Base-by-base conservation (phyloP, 1,140 invertebrate species). In the Bombus terrestris region DNA sequence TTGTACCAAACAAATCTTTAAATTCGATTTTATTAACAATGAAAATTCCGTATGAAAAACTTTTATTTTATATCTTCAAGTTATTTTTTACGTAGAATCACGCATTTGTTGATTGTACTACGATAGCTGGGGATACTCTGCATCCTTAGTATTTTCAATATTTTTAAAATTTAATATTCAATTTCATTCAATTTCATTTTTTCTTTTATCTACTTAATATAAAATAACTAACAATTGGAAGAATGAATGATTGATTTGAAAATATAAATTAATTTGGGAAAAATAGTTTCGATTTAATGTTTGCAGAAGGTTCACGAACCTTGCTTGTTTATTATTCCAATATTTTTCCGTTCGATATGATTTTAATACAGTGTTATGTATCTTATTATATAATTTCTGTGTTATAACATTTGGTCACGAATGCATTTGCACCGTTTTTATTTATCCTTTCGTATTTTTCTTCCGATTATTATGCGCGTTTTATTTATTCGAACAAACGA, bases 381-480 rank as follows among this genome's bases (percentile, higher is more conserved):
- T 32, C 1, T 43, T n/a, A 41, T 53, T 62, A 37, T 6, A 18
- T n/a, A 66, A 8, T 35, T 73, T 35, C 5, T 59, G 18, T 25
- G 28, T 68, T 76, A 35, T n/a, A 83, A 5, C 15, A 68, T 39
- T 83, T 53, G 1, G 3, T 66, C 37, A 32, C 5, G 35, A 82
- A 57, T 81, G 62, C 81, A 62, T 83, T 85, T 84, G 62, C 73
- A 64, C 12, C 37, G 4, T 32, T 32, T 47, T 32, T 22, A 53
- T 53, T 53, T 53, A 53, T 53, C 18, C 18, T 18, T 53, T 12
- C 35, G n/a, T 62, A n/a, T 2, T 64, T 25, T 32, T 83, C 22
- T 18, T 71, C 0, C 0, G 59, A 32, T 66, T 28, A n/a, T 2
- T 80, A 10, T 18, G 1, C 47, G 47, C 6, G n/a, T 35, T 83